phyloP scores from a whole-genome alignment of 37 sponge, comb jelly and placozoan species.

The Beroe forskalii region DNA sequence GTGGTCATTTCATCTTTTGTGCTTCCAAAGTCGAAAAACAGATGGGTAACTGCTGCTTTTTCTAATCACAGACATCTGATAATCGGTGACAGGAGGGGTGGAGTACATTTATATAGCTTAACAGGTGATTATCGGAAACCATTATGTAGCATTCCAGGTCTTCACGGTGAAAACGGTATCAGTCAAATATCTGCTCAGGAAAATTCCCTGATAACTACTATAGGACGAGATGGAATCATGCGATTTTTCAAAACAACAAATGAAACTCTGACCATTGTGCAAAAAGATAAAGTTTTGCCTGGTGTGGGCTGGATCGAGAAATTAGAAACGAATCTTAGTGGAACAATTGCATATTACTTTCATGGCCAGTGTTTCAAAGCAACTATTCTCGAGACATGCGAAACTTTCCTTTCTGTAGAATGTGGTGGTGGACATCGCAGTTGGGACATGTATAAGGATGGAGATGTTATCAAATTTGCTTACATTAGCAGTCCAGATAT shows the following conservation, averaged over 20 bases:
- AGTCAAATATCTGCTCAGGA: not conserved
- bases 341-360: not conserved
- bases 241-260: not conserved
- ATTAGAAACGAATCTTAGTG: not conserved
- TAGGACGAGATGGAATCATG: conserved; percentile 32
- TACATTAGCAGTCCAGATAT: conserved; percentile 1
- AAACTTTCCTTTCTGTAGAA: not conserved
- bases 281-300: not conserved
- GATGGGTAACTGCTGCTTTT: conserved; percentile 18
- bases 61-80: not conserved
- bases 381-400: not conserved
- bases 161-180: conserved; percentile 59
- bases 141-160: not conserved
- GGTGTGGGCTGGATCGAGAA: conserved; percentile 7
- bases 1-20: not conserved
- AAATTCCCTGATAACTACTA: not conserved
- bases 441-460: not conserved
- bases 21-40: conserved; percentile 10
- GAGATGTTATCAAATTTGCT: not conserved
- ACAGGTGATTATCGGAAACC: not conserved
- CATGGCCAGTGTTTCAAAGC: not conserved
- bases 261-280: not conserved
- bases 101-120: conserved; percentile 7
- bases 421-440: conserved; percentile 60
- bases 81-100: conserved; percentile 30